Evolutionary conservation across 2,797 vertebrate species (phyloP), one percentile per base, ranked within the genome.

Genomic region (Strix occidentalis): DNA sequence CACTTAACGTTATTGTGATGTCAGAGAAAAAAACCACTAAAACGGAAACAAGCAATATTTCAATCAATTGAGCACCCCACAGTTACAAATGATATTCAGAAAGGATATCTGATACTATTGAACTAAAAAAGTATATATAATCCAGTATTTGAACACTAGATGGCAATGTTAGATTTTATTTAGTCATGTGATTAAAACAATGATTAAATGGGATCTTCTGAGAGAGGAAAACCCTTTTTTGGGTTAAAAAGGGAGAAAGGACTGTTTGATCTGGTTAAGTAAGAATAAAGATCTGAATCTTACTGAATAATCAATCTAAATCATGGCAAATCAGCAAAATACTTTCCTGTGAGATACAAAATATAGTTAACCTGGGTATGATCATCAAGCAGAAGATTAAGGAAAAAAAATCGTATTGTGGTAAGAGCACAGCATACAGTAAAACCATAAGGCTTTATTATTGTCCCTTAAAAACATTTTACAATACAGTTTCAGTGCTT

Each of bases 121-220:
- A 83, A 74, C 61, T 94, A 9, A 58, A 83, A 11, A 41, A 31
- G 6, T 15, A 23, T 3, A 41, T 43, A 26, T 29, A 31, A 46
- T 83, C 57, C 65, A 35, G 65, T 14, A 6, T 5, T 16, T 6
- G 70, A 56, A 76, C 94, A 91, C 90, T 96, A 97, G 96, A 96
- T 97, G 96, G 95, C 96, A 97, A 63, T 96, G 78, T 92, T 87
- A 90, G 93, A 95, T 96, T 93, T 97, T 87, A 63, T 77, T 96
- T 96, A 87, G 90, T 97, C 94, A 95, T 97, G 90, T 96, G 94
- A 95, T 93, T 95, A 77, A 83, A 65, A 60, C 43, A 68, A 21
- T 21, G 63, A 53, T 66, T n/a, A 58, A 89, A 70, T 39, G 37
- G 21, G 16, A 48, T 80, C 77, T 89, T 81, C 58, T 77, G 41